Evolutionary conservation across 2,888 invertebrate genomes (phyloP).

Genomic region (Criorhina ranunculi): DNA sequence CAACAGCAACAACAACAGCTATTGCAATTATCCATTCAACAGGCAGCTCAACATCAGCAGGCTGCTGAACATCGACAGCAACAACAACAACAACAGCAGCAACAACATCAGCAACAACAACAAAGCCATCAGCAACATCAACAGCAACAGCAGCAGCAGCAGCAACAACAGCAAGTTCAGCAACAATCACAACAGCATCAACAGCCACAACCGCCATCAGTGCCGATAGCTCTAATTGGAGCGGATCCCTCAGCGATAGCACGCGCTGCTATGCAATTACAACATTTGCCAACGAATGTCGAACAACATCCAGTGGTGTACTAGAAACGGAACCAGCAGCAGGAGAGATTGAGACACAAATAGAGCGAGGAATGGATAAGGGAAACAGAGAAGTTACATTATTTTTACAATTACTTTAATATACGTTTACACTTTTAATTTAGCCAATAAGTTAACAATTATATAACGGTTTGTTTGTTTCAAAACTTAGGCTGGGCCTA

Average conservation of each 20-base stretch:
- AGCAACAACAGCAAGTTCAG: slow-evolving; percentile 78
- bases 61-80: slow-evolving; percentile 68
- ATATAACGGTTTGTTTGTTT: slow-evolving; percentile 58
- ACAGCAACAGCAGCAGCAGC: slow-evolving; percentile 78
- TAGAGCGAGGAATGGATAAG: slow-evolving; percentile 62
- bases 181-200: slow-evolving; percentile 81
- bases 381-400: slow-evolving; percentile 56
- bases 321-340: slow-evolving; percentile 77
- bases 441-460: slow-evolving; percentile 57
- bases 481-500: slow-evolving; percentile 69
- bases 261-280: slow-evolving; percentile 84
- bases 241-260: slow-evolving; percentile 83
- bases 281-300: slow-evolving; percentile 83
- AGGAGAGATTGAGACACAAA: slow-evolving; percentile 53
- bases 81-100: slow-evolving; percentile 74
- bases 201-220: slow-evolving; percentile 82
- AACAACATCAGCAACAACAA: slow-evolving; percentile 79
- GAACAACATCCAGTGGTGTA: slow-evolving; percentile 84
- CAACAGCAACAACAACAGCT: slow-evolving; percentile 80
- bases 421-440: slow-evolving; percentile 42
- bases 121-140: slow-evolving; percentile 78
- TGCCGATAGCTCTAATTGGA: slow-evolving; percentile 83
- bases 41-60: slow-evolving; percentile 81
- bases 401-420: slow-evolving; percentile 49
- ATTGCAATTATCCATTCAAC: slow-evolving; percentile 80